These are phyloP conservation scores for Sebastes itinus DNA, from an alignment of 2,797 vertebrate genomes.

Conservation along the genomic window DNA sequence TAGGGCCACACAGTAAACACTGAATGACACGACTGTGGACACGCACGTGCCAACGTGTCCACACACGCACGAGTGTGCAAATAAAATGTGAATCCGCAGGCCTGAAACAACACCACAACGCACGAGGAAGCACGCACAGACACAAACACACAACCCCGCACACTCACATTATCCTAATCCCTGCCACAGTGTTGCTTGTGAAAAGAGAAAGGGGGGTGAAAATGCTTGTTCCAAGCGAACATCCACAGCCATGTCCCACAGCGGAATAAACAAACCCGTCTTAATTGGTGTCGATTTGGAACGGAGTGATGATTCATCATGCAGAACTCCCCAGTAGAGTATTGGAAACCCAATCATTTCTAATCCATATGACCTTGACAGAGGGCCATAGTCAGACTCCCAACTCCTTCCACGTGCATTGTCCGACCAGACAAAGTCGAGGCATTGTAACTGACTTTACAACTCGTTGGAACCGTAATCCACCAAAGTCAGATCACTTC, in stretches of 20 bases:
- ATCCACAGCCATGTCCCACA: constrained; percentile 68
- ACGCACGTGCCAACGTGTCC: constrained; percentile 26
- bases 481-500: constrained; percentile 78
- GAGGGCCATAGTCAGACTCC: constrained; percentile 59
- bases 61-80: constrained; percentile 23
- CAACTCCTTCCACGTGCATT: constrained; percentile 48
- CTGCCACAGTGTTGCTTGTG: constrained; percentile 62
- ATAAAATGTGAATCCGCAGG: constrained; percentile 40
- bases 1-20: constrained; percentile 57
- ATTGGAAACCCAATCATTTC: constrained; percentile 82
- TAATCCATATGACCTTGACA: constrained; percentile 84
- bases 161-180: constrained; percentile 65
- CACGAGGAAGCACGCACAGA: constrained; percentile 1
- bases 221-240: constrained; percentile 56
- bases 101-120: constrained; percentile 31
- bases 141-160: constrained; percentile 14
- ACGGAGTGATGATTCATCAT: constrained; percentile 81
- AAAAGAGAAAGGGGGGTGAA: constrained; percentile 58
- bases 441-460: constrained; percentile 65
- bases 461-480: constrained; percentile 63
- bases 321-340: constrained; percentile 75
- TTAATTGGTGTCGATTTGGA: constrained; percentile 83
- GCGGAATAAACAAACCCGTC: constrained; percentile 77
- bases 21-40: constrained; percentile 50
- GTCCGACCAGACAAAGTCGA: constrained; percentile 64